Conservation (phyloP, 1,140 invertebrate species). For the Trichonephila inaurata region DNA sequence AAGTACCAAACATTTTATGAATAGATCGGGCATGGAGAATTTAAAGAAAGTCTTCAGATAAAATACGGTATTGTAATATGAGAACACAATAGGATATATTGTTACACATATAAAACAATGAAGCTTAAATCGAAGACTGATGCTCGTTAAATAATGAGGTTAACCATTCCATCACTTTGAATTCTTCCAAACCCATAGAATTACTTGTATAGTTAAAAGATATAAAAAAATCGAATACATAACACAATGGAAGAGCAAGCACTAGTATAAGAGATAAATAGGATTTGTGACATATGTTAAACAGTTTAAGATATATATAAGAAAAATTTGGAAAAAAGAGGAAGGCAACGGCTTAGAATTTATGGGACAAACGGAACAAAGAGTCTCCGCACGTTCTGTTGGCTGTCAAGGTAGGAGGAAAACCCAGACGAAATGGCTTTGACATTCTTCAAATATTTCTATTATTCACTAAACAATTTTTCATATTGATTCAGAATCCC, state of each 20-base stretch:
- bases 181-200: too few relatives aligned
- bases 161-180: too few relatives aligned
- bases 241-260: too few relatives aligned
- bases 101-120: neutral
- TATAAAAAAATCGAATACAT: too few relatives aligned
- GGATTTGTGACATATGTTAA: neutral
- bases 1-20: too few relatives aligned
- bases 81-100: neutral
- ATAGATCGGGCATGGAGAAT: too few relatives aligned
- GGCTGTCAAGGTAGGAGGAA: neutral
- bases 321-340: neutral
- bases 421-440: neutral
- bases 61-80: neutral
- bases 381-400: neutral
- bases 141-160: too few relatives aligned
- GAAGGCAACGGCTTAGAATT: neutral
- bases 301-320: neutral
- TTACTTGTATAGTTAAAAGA: too few relatives aligned
- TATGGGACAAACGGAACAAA: neutral
- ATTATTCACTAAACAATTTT: neutral
- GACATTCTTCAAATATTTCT: constrained; percentile 5
- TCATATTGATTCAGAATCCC: neutral
- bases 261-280: neutral
- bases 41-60: too few relatives aligned
- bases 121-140: too few relatives aligned